A percentile compares a stretch with the other conserved stretches of the same genome.
These are phyloP conservation scores for Typhlomys cinereus DNA, from an alignment of 2,113 vertebrate species.

Conservation along the genomic window DNA sequence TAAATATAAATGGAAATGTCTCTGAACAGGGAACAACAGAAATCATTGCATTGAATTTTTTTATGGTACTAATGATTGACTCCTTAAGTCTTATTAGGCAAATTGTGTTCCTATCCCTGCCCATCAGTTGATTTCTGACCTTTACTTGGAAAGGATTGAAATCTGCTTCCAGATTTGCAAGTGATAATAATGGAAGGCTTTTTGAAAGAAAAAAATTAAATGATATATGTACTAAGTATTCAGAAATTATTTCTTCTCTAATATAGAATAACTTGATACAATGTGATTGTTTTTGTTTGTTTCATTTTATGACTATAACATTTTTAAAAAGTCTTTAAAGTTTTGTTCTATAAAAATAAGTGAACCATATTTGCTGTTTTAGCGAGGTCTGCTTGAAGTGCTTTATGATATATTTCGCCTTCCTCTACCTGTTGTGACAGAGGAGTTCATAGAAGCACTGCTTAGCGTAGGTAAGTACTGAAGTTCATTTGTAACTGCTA, in stretches of 20 bases:
- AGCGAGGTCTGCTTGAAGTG: conserved; percentile 96
- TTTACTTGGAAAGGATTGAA: not conserved
- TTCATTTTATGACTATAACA: not conserved
- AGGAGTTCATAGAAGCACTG: conserved; percentile 96
- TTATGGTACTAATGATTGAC: not conserved
- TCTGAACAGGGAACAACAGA: not conserved
- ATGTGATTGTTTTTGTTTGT: not conserved
- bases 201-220: conserved; percentile 24
- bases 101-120: not conserved
- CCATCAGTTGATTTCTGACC: not conserved
- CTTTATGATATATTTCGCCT: conserved; percentile 98
- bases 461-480: conserved; percentile 94
- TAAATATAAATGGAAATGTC: not conserved
- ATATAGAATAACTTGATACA: not conserved
- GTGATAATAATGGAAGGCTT: not conserved
- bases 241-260: not conserved
- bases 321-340: not conserved
- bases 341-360: conserved; percentile 23
- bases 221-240: not conserved
- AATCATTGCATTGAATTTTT: not conserved
- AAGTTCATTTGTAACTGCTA: not conserved
- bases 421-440: conserved; percentile 93
- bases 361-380: conserved; percentile 49
- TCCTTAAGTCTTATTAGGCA: not conserved
- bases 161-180: conserved; percentile 8